phyloP scores from a whole-genome alignment of 1,140 invertebrate species.

The Drosophila erecta region DNA sequence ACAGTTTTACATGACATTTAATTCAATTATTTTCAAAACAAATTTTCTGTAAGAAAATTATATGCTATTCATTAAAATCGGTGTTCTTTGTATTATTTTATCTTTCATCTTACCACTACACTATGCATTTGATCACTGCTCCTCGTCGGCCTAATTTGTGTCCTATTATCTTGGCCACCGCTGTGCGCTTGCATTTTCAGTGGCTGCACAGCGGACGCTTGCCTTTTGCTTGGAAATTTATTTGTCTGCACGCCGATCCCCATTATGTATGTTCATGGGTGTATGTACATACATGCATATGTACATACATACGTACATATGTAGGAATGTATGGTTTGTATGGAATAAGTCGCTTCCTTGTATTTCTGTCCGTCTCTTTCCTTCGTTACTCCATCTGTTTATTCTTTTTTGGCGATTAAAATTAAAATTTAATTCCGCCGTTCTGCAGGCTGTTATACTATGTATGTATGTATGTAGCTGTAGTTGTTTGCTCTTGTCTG shows the following conservation, averaged over 20 bases:
- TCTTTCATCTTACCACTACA: too few relatives aligned
- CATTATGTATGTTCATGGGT: slow-evolving; percentile 40
- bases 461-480: not conserved
- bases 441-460: slow-evolving; percentile 32
- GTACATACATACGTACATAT: not conserved
- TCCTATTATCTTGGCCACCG: slow-evolving; percentile 4
- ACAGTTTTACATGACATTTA: not conserved
- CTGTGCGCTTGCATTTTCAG: slow-evolving; percentile 39
- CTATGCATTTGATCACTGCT: slow-evolving; percentile 13
- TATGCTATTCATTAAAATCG: too few relatives aligned
- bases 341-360: slow-evolving; percentile 45
- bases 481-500: slow-evolving; percentile 47
- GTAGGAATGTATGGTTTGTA: not conserved
- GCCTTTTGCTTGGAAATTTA: slow-evolving; percentile 69
- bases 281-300: not conserved
- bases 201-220: slow-evolving; percentile 39
- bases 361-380: slow-evolving; percentile 7
- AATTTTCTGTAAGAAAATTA: too few relatives aligned
- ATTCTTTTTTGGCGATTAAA: slow-evolving; percentile 79
- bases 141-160: not conserved
- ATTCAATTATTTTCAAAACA: not conserved
- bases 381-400: slow-evolving; percentile 39
- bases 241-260: slow-evolving; percentile 75
- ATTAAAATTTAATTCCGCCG: slow-evolving; percentile 75
- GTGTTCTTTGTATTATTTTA: too few relatives aligned